phyloP scores from a whole-genome alignment of 2,113 vertebrate species.

The Crotophaga sulcirostris region DNA sequence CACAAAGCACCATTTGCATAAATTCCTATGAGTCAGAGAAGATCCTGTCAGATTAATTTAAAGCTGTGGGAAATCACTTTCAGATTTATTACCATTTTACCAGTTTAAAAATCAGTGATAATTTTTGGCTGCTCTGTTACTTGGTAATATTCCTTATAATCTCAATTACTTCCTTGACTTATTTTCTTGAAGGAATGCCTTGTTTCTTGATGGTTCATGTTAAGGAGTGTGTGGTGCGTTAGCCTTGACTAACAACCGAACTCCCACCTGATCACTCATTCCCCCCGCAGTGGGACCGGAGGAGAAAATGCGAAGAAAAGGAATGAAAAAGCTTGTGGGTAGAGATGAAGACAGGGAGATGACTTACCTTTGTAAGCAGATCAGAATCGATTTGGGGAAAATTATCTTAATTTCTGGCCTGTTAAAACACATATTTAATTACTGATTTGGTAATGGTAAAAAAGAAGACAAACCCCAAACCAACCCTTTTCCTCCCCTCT shows the following conservation, averaged over 20 bases:
- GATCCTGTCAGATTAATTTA: neutral
- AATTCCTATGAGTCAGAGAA: neutral
- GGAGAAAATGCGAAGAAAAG: neutral
- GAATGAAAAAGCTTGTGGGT: neutral
- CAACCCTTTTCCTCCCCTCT: neutral
- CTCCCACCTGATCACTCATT: neutral
- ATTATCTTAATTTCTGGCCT: neutral
- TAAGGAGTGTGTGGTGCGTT: neutral
- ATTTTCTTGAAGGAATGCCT: neutral
- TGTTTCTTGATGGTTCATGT: neutral
- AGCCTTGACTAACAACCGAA: neutral
- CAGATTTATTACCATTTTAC: neutral
- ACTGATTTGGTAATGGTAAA: neutral
- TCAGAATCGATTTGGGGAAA: neutral
- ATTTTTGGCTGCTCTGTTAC: neutral
- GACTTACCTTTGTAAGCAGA: neutral
- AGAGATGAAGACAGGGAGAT: neutral
- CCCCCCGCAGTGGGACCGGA: accelerated
- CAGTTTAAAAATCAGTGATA: neutral
- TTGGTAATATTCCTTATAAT: neutral
- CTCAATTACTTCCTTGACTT: neutral
- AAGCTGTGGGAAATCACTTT: neutral
- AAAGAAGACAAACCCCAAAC: neutral
- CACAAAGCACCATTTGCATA: neutral
- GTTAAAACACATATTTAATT: neutral